A percentile compares a stretch with the other conserved stretches of the same genome.
Evolutionary conservation across 2,797 vertebrate species (phyloP).

Genomic region (Champsocephalus esox): DNA sequence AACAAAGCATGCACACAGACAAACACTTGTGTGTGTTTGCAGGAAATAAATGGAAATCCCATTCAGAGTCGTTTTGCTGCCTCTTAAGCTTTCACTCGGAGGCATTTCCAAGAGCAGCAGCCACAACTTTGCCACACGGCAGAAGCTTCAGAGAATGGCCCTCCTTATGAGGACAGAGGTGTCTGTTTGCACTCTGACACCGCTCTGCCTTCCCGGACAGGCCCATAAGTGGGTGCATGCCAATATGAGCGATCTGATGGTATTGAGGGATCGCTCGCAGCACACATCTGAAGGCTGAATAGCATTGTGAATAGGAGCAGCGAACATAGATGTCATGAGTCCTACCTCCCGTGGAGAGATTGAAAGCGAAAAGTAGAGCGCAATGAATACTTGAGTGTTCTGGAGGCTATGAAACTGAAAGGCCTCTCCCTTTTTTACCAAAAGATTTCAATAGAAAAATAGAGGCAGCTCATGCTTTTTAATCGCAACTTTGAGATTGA

Average conservation of each 20-base stretch:
- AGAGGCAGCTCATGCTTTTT: constrained; percentile 73
- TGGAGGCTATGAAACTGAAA: constrained; percentile 89
- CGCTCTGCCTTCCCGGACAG: constrained; percentile 51
- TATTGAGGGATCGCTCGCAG: constrained; percentile 89
- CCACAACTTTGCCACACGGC: constrained; percentile 15
- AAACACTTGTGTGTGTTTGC: constrained; percentile 38
- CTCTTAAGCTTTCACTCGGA: constrained; percentile 20
- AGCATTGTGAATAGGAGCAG: constrained; percentile 89
- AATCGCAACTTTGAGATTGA: constrained; percentile 83
- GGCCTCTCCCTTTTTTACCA: constrained; percentile 82
- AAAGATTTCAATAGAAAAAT: constrained; percentile 83
- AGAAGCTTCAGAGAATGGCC: constrained; percentile 31
- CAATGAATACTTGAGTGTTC: constrained; percentile 90
- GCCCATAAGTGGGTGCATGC: constrained; percentile 75
- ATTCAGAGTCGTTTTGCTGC: neutral
- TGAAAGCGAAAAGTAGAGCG: constrained; percentile 88
- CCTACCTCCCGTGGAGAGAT: constrained; percentile 88
- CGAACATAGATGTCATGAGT: constrained; percentile 90
- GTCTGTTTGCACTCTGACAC: constrained; percentile 50
- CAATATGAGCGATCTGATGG: constrained; percentile 85
- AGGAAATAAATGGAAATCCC: constrained; percentile 19
- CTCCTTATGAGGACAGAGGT: constrained; percentile 31
- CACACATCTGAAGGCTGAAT: constrained; percentile 89
- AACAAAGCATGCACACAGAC: constrained; percentile 35
- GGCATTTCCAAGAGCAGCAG: constrained; percentile 18